Evolutionary conservation across 2,888 invertebrate species (phyloP), one percentile per base, ranked within the genome.

Genomic region (Aethes cnicana): DNA sequence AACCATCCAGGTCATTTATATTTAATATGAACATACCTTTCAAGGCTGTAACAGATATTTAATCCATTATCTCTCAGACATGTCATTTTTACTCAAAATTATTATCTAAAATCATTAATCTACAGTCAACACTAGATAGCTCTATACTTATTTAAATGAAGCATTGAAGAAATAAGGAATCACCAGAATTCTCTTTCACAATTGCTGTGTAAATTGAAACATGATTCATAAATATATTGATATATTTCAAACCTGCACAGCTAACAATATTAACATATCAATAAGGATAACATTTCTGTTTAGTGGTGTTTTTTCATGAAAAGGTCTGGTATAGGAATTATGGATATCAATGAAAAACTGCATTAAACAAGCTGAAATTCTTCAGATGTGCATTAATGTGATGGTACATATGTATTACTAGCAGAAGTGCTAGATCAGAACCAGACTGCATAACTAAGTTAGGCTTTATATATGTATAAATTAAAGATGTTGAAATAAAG

Each of bases 1-100:
- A 54, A 56, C 58, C 56, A 54, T 58, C 47, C 54, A 56, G 53
- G 58, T 56, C 56, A 53, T 39, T 53, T 56, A 48, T 58, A 63
- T 26, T 63, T 55, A 58, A 18, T 53, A 56, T 50, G 54, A 56
- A 60, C 48, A 53, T 50, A 53, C 48, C 43, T 42, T 41, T 26
- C 39, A 53, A 56, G 49, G 53, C 42, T 35, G 6, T 46, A 49
- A 44, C 49, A 47, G 42, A 48, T 36, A 26, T 30, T 46, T 30
- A 11, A 53, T 53, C 47, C 39, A 47, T 47, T 33, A 43, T 47
- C 41, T 53, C 37, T 52, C 39, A 46, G 44, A 52, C 52, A 52
- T 52, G 52, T 52, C 26, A 37, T 52, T 52, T 39, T 23, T 25
- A 43, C 43, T 41, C 16, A 39, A 42, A n/a, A 33, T 39, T 46